Evolutionary conservation across 2,797 vertebrate genomes (phyloP).

Genomic region (Sebastes glaucus): DNA sequence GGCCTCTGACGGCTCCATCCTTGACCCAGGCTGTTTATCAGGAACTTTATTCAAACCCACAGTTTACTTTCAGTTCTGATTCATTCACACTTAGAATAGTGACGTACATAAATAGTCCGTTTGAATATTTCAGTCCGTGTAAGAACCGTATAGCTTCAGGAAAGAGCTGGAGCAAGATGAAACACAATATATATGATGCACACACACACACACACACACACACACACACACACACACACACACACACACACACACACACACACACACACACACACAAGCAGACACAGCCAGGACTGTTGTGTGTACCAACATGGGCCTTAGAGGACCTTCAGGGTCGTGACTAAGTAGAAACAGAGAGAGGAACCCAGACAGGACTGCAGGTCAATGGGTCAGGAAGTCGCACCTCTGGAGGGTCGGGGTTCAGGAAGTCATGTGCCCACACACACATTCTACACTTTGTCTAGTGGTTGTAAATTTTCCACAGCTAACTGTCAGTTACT

Average conservation of each 20-base stretch:
- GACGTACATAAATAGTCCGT: neutral
- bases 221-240: neutral
- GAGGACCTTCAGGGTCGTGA: slow-evolving; percentile 19
- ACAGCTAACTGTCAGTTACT: neutral
- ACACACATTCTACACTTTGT: slow-evolving; percentile 6
- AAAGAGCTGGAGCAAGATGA: neutral
- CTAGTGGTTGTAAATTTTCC: neutral
- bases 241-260: neutral
- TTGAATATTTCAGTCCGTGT: neutral
- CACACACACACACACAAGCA: slow-evolving; percentile 9
- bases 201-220: neutral
- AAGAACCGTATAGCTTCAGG: neutral
- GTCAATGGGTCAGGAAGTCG: slow-evolving; percentile 57
- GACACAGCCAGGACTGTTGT: slow-evolving; percentile 1
- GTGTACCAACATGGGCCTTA: neutral
- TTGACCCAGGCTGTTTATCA: neutral
- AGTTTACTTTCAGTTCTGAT: neutral
- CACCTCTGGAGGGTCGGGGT: slow-evolving; percentile 17
- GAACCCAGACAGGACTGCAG: slow-evolving; percentile 3
- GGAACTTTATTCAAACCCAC: neutral
- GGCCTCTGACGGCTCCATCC: neutral
- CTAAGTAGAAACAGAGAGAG: slow-evolving; percentile 12
- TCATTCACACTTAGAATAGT: neutral
- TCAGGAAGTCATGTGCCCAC: slow-evolving; percentile 14
- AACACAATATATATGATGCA: neutral